Evolutionary conservation across 2,797 vertebrate species (phyloP).

Genomic region (Spinibarbus caldwelli): DNA sequence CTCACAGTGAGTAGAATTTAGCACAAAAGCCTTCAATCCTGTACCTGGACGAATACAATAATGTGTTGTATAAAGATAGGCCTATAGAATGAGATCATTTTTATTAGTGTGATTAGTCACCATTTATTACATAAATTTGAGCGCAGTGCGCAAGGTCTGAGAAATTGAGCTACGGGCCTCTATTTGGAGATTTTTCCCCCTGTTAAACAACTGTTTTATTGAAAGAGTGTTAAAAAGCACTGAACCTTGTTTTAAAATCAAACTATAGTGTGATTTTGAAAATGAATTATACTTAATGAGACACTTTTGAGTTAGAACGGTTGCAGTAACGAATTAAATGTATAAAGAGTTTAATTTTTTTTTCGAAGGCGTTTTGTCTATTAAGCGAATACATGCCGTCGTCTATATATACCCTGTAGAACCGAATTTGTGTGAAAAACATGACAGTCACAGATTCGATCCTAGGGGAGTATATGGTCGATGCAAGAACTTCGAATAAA

Average conservation of each 20-base stretch:
- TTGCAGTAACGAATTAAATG: neutral
- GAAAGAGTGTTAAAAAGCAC: neutral
- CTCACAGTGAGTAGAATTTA: constrained; percentile 22
- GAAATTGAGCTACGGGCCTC: neutral
- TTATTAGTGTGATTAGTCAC: neutral
- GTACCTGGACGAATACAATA: neutral
- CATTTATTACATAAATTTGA: neutral
- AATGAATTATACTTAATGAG: neutral
- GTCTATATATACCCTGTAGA: constrained; percentile 99
- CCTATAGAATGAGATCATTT: neutral
- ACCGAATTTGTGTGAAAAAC: constrained; percentile 99
- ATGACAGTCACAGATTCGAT: constrained; percentile 99
- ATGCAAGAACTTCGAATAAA: constrained; percentile 95
- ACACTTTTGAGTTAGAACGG: neutral
- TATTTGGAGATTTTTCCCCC: neutral
- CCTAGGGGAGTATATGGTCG: constrained; percentile 99
- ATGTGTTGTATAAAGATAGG: neutral
- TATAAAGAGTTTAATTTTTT: neutral
- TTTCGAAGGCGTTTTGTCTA: neutral
- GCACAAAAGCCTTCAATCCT: neutral
- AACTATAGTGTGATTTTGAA: neutral
- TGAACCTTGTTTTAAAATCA: neutral
- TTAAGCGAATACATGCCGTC: constrained; percentile 83
- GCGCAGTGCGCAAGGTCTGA: neutral
- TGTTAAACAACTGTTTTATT: neutral